phyloP scores from a whole-genome alignment of 2,113 vertebrate species.

The Odontophorus gujanensis region DNA sequence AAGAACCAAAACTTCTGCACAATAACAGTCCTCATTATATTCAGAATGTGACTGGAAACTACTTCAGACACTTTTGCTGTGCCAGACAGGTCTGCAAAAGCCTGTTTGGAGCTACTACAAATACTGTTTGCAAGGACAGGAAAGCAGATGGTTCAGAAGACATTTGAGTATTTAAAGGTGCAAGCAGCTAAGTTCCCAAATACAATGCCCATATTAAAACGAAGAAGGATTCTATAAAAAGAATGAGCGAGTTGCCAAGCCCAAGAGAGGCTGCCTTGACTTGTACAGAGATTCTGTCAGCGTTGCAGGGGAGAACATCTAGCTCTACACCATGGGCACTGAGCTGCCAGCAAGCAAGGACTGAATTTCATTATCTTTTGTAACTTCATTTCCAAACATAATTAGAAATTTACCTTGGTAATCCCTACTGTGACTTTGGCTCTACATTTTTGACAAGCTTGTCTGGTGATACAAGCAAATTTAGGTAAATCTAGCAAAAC shows the following conservation, averaged over 20 bases:
- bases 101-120: not conserved
- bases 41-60: accelerated
- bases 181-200: not conserved
- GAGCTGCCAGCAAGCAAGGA: not conserved
- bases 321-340: not conserved
- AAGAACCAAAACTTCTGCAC: not conserved
- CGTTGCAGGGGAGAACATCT: not conserved
- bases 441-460: not conserved
- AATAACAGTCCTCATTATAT: not conserved
- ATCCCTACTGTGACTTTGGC: not conserved
- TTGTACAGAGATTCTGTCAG: not conserved
- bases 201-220: not conserved
- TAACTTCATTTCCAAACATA: not conserved
- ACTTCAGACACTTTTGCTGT: not conserved
- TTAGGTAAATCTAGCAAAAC: not conserved
- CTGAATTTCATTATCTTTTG: not conserved
- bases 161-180: not conserved
- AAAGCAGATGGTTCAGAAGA: not conserved
- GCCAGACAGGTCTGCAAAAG: not conserved
- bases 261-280: not conserved
- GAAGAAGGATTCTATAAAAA: not conserved
- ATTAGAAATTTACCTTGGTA: not conserved
- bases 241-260: accelerated
- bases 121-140: not conserved
- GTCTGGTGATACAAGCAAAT: not conserved